Percentiles rank a stretch among this genome's conserved stretches.
Conservation (phyloP, 2,888 invertebrate genomes). For the Rotaria sp. region DNA sequence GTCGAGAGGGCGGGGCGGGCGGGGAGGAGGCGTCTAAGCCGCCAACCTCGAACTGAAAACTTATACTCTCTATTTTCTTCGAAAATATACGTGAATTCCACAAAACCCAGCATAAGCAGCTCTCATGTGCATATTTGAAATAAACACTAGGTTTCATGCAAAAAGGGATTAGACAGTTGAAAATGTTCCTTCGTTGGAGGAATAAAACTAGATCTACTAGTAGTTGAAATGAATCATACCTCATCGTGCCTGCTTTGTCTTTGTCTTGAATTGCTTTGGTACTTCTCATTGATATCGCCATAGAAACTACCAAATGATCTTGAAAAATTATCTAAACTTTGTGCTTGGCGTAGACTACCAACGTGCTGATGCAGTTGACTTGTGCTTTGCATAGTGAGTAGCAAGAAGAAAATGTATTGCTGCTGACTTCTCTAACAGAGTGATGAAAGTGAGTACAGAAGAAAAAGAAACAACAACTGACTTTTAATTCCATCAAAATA, state of each 20-base stretch:
- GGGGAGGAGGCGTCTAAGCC: too few relatives aligned
- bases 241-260: not conserved
- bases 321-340: constrained; percentile 1
- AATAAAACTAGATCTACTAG: not conserved
- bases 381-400: not conserved
- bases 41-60: too few relatives aligned
- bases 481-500: not conserved
- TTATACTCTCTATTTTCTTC: too few relatives aligned
- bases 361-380: not conserved
- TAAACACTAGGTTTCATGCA: not conserved
- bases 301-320: constrained; percentile 9
- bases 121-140: not conserved
- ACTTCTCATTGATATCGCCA: constrained; percentile 2
- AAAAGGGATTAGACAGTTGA: not conserved
- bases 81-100: too few relatives aligned
- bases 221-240: not conserved
- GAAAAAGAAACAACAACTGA: not conserved
- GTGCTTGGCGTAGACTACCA: constrained; percentile 1
- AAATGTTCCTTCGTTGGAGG: not conserved
- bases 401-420: not conserved
- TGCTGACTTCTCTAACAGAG: constrained; percentile 10
- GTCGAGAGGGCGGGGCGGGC: too few relatives aligned
- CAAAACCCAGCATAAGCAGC: not conserved
- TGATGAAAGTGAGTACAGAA: not conserved
- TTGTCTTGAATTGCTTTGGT: not conserved